Percentiles rank a stretch among this genome's conserved stretches.
Evolutionary conservation across 2,888 invertebrate genomes (phyloP).

Genomic region (Nomada hirtipes): DNA sequence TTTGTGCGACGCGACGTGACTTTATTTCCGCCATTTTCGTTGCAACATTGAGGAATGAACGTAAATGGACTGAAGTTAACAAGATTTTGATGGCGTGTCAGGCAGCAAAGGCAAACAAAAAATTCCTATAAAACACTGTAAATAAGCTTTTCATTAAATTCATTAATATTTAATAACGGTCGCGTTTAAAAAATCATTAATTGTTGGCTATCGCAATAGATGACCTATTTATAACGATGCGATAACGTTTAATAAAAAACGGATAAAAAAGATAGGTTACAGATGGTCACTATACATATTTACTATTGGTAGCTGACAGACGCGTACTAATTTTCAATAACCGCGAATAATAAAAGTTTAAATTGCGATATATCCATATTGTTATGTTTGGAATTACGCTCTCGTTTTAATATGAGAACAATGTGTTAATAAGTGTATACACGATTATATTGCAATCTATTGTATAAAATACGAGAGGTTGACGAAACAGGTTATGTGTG

Average conservation of each 20-base stretch:
- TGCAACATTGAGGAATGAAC: not conserved
- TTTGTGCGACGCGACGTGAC: conserved; percentile 82
- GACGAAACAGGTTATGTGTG: conserved; percentile 10
- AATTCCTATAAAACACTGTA: not conserved
- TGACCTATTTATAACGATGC: not conserved
- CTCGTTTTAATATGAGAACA: not conserved
- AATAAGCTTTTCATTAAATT: not conserved
- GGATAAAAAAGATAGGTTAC: not conserved
- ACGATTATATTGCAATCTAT: not conserved
- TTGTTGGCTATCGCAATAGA: not conserved
- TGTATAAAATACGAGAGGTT: not conserved
- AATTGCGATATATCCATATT: not conserved
- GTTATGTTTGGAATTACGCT: not conserved
- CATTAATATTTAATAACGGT: not conserved
- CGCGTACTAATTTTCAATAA: not conserved
- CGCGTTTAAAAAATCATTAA: not conserved
- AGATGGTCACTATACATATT: conserved; percentile 3
- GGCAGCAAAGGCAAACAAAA: not conserved
- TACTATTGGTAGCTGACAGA: not conserved
- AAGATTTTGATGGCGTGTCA: not conserved
- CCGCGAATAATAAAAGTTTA: not conserved
- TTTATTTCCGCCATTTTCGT: conserved; percentile 79
- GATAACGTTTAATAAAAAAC: not conserved
- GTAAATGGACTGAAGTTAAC: conserved; percentile 11
- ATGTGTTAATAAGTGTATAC: not conserved